Evolutionary conservation across 2,797 vertebrate species (phyloP).

Genomic region (Taenioides sp.): DNA sequence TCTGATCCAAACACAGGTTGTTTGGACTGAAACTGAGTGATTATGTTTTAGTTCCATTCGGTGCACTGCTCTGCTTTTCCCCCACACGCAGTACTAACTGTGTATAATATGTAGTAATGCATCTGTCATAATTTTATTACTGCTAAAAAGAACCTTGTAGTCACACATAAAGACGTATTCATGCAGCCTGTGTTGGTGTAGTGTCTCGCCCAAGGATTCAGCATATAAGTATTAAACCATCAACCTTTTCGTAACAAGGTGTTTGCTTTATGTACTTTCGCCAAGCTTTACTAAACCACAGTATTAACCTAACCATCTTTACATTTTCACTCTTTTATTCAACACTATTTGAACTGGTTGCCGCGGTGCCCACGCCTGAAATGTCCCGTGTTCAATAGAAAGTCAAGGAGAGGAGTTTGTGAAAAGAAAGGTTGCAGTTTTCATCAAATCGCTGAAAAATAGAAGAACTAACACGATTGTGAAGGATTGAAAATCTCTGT

Average conservation of each 20-base stretch:
- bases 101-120: too few relatives aligned
- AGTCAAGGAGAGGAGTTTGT: conserved; percentile 60
- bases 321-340: conserved; percentile 11
- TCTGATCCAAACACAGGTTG: too few relatives aligned
- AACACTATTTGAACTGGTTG: conserved; percentile 7
- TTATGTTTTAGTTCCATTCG: too few relatives aligned
- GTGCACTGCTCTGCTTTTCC: too few relatives aligned
- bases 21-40: too few relatives aligned
- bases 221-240: background rate
- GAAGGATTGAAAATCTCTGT: conserved; percentile 41
- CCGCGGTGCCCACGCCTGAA: conserved; percentile 28
- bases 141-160: too few relatives aligned
- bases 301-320: background rate
- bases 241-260: background rate
- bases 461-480: conserved; percentile 47
- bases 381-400: conserved; percentile 34
- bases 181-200: too few relatives aligned
- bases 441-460: conserved; percentile 28
- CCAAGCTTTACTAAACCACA: background rate
- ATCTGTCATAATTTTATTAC: too few relatives aligned
- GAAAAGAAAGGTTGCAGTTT: conserved; percentile 47
- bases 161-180: background rate
- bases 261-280: background rate
- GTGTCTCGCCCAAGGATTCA: background rate
- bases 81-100: too few relatives aligned